Base-by-base conservation (phyloP, 2,888 invertebrate genomes). In the Furcula furcula region DNA sequence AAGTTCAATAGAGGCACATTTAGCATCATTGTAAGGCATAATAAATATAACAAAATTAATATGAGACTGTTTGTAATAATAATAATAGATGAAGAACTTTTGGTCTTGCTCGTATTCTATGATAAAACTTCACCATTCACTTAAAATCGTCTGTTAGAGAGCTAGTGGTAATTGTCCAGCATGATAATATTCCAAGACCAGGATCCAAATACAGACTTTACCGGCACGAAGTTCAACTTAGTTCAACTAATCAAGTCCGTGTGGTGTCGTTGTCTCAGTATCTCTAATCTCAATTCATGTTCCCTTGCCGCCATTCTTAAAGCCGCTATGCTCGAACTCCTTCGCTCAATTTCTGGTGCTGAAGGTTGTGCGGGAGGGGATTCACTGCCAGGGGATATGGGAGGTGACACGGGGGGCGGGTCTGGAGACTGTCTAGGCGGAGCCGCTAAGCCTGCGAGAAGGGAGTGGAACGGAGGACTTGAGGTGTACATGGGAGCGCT, bases 311-410 rank as follows among this genome's bases (percentile, higher is more conserved):
- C 97, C 60, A 96, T 90, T 50, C 97, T 89, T 21, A 97, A 83
- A 0, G 95, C 94, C 0, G 96, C 97, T 57, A 97, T 97, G 65
- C 97, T 97, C 16, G 95, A 95, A 57, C 94, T 95, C 57, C 96
- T 88, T 49, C 96, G 89, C 75, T 96, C 96, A 36, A 95, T 93
- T 48, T 95, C 95, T 14, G 93, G 94, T 0, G 91, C 90, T 0
- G 71, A 60, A 1, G 78, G 63, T 30, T 74, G 70, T 46, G 82
- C 65, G 11, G 90, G 87, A 7, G 91, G 91, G 1, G 91, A 91
- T 42, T 84, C 85, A 48, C 80, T 86, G 29, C 86, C 86, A 1
- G 88, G 88, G n/a, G 85, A 86, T 48, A 86, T 87, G 1, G 90
- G 88, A 10, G 92, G 91, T 3, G 92, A 91, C 1, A 90, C 83